Evolutionary conservation across 2,113 vertebrate genomes (phyloP).

Genomic region (Malurus alboscapulatus): DNA sequence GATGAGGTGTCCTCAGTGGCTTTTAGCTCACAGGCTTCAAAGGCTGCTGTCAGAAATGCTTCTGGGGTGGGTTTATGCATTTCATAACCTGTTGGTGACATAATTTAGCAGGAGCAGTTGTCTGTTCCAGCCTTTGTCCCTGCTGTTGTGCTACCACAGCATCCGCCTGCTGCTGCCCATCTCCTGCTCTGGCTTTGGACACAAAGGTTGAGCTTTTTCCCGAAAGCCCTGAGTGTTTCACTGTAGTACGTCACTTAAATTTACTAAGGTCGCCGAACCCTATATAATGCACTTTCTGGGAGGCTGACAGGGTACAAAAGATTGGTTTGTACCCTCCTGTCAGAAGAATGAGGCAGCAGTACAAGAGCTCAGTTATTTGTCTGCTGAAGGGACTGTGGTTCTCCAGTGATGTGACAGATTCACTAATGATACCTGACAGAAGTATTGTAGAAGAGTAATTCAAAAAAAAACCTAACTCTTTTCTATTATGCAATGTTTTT

Average conservation of each 20-base stretch:
- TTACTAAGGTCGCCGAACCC: conserved; percentile 62
- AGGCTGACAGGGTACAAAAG: conserved; percentile 78
- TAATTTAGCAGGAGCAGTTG: neutral
- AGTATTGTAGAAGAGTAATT: conserved; percentile 75
- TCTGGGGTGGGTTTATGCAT: neutral
- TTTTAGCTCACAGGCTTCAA: neutral
- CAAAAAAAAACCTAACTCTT: neutral
- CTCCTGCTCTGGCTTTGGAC: neutral
- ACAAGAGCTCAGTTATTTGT: conserved; percentile 70
- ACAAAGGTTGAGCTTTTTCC: conserved; percentile 29
- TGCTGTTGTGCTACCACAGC: neutral
- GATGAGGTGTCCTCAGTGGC: neutral
- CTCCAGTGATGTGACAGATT: conserved; percentile 70
- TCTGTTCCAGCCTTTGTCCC: neutral
- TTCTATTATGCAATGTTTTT: neutral
- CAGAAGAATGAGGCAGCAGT: conserved; percentile 68
- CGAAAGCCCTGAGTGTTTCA: conserved; percentile 23
- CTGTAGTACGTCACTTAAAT: conserved; percentile 51
- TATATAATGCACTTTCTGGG: conserved; percentile 68
- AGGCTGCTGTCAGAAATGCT: neutral
- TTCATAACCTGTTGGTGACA: neutral
- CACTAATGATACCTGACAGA: conserved; percentile 80
- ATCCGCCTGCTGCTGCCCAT: neutral
- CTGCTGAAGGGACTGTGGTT: conserved; percentile 56
- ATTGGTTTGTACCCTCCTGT: conserved; percentile 77